Evolutionary conservation across 53 echinoderm and acorn worm species (phyloP).

Genomic region (Crossaster papposus): DNA sequence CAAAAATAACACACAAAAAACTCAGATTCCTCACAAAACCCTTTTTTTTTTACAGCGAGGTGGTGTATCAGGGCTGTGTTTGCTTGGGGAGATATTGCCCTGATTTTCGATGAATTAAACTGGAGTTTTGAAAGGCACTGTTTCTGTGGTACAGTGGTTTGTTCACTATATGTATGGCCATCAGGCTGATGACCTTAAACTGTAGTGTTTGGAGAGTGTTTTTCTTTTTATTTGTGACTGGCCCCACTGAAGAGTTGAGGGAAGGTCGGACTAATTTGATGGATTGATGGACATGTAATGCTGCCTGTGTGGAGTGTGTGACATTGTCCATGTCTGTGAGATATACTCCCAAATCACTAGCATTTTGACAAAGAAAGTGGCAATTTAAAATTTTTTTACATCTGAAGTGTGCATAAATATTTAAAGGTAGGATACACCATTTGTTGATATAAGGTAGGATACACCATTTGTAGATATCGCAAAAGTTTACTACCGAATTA

Average conservation of each 20-base stretch:
- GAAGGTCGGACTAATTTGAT: background rate
- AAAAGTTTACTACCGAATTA: too few species aligned
- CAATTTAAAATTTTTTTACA: background rate
- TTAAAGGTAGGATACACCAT: too few species aligned
- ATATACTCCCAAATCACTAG: too few species aligned
- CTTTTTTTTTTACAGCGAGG: background rate
- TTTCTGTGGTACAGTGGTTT: background rate
- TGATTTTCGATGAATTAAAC: background rate
- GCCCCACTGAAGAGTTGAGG: background rate
- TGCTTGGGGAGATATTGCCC: conserved; percentile 4
- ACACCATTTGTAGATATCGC: too few species aligned
- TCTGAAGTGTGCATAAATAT: background rate
- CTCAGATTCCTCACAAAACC: background rate
- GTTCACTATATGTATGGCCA: conserved; percentile 23
- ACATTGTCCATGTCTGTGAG: background rate
- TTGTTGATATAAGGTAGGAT: too few species aligned
- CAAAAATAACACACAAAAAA: too few species aligned
- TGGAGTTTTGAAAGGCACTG: background rate
- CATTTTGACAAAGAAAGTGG: too few species aligned
- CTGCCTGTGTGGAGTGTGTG: too few species aligned
- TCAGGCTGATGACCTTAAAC: conserved; percentile 35
- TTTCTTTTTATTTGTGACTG: background rate
- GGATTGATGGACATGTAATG: background rate
- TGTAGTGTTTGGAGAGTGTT: background rate
- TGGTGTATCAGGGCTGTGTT: conserved; percentile 6